These are phyloP conservation scores for Drosophila oshimai DNA, from an alignment of 1,140 invertebrate species.

Conservation along the genomic window DNA sequence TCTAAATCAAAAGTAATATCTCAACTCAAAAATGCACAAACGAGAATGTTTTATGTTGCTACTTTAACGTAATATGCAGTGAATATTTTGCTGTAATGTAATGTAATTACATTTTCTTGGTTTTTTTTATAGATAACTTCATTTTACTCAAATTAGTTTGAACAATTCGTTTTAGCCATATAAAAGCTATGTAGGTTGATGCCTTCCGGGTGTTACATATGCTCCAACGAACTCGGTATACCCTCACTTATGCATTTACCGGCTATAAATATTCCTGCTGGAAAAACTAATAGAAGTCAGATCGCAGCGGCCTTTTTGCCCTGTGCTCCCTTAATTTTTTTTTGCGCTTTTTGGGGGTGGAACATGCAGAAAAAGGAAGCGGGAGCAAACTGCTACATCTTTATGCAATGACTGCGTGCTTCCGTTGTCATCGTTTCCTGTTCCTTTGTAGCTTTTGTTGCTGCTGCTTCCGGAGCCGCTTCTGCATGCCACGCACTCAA, in stretches of 20 bases:
- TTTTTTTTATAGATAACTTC: too few relatives aligned
- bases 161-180: too few relatives aligned
- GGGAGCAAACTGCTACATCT: constrained; percentile 39
- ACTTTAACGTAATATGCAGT: too few relatives aligned
- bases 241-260: neutral
- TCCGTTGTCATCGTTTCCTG: constrained; percentile 40
- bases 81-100: too few relatives aligned
- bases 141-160: too few relatives aligned
- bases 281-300: constrained; percentile 25
- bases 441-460: constrained; percentile 17
- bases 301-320: constrained; percentile 3
- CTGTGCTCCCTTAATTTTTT: neutral
- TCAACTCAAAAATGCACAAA: too few relatives aligned
- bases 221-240: neutral
- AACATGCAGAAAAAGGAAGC: neutral
- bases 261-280: neutral
- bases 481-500: constrained; percentile 37
- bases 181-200: neutral
- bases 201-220: too few relatives aligned
- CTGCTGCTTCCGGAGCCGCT: constrained; percentile 11
- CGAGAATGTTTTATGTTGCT: too few relatives aligned
- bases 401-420: constrained; percentile 54
- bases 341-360: neutral
- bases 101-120: too few relatives aligned
- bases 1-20: too few relatives aligned